Evolutionary conservation across 1,140 invertebrate genomes (phyloP), one percentile per base, ranked within the genome.

Genomic region (Scaptodrosophila lebanonensis): DNA sequence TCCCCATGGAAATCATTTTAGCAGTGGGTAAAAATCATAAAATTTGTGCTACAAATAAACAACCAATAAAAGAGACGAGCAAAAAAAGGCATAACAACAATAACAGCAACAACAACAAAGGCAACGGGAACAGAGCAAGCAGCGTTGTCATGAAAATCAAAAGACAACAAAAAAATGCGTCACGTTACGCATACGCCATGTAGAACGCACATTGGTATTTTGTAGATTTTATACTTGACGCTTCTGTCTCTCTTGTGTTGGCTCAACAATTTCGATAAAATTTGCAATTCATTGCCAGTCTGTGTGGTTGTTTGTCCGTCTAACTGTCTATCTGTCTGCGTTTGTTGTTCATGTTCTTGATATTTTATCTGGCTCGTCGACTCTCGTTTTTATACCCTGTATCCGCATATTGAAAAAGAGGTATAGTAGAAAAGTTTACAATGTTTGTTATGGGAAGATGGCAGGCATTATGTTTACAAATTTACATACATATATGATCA

Each of bases 1-100:
- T 79, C 73, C 73, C 64, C 40, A 60, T 64, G 73, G 73, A 79
- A 79, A 79, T 79, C 73, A 79, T 75, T 79, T 79, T 82, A 79
- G 60, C 50, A 60, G 63, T 68, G 45, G 48, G 58, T 49, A 66
- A 62, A 57, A 73, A 77, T 68, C 68, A 79, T 73, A 77, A 77
- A 77, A 66, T 79, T 62, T 66, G 53, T 39, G 66, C 66, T 65
- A 65, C 70, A 75, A 75, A 75, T 75, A 69, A 75, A 75, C 43
- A 60, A 61, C 53, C 61, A 60, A 71, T 71, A 48, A 64, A 68
- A 68, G 45, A 51, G 47, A 72, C 59, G 47, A 52, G 15, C n/a
- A n/a, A n/a, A n/a, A n/a, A n/a, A 43, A 43, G 60, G 47, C 53
- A 42, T 56, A 50, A 52, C 65, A 39, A 57, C 44, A 49, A 65